These are phyloP conservation scores for Stichodactyla helianthus DNA, from an alignment of 64 coral and sea anemone species.

Conservation along the genomic window DNA sequence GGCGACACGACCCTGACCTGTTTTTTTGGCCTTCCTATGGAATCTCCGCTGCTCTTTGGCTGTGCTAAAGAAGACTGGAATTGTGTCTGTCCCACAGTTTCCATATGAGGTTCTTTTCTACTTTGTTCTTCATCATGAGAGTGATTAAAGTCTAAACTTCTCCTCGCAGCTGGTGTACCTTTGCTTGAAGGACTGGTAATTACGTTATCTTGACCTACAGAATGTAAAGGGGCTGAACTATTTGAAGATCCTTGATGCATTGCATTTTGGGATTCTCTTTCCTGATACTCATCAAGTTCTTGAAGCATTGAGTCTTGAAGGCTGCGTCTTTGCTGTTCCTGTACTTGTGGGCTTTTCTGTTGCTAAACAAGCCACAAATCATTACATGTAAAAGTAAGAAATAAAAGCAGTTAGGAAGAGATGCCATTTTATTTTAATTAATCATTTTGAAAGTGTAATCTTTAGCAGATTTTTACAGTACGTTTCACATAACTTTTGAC, in stretches of 20 bases:
- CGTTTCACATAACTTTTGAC: no score
- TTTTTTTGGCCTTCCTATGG: conserved; percentile 37
- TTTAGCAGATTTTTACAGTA: no score
- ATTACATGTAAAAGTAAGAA: neutral
- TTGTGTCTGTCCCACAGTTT: neutral
- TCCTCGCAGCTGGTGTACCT: conserved; percentile 23
- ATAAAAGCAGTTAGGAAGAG: no score
- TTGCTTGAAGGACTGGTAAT: neutral
- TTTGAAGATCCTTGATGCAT: neutral
- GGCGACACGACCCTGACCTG: conserved; percentile 80
- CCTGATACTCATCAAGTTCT: conserved; percentile 53
- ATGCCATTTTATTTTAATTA: no score
- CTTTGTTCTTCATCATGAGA: neutral
- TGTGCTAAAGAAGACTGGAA: neutral
- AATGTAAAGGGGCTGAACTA: neutral
- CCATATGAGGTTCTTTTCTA: neutral
- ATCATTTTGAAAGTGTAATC: no score
- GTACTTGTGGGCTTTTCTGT: conserved; percentile 67
- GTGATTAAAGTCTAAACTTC: conserved; percentile 40
- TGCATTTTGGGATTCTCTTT: neutral
- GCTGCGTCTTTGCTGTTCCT: conserved; percentile 54
- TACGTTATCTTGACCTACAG: neutral
- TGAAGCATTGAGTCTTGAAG: conserved; percentile 74
- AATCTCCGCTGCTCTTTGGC: neutral
- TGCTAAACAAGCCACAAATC: conserved; percentile 17